These are phyloP conservation scores for Hexactinellida sp. DNA, from an alignment of 37 sponge, comb jelly and placozoan species.

Conservation along the genomic window DNA sequence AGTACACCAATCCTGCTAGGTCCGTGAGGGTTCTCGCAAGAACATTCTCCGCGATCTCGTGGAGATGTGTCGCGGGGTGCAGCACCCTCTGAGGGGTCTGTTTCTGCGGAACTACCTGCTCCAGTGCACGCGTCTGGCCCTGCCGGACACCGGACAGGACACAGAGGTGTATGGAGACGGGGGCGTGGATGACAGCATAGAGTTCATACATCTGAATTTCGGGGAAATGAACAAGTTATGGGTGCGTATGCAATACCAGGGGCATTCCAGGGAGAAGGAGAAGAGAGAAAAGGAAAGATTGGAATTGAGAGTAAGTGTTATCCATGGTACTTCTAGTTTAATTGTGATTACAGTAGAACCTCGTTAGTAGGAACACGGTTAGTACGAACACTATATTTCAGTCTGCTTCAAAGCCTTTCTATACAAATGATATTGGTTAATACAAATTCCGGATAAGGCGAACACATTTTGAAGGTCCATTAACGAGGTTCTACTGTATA, in stretches of 20 bases:
- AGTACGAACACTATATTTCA: no score
- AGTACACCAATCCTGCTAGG: no score
- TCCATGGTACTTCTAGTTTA: no score
- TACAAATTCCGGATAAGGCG: no score
- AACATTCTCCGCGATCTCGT: constrained; percentile 91
- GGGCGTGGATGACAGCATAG: constrained; percentile 64
- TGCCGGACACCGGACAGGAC: constrained; percentile 54
- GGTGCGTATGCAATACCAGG: constrained; percentile 99
- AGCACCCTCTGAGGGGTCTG: constrained; percentile 94
- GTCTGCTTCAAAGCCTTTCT: no score
- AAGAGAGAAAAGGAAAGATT: constrained; percentile 87
- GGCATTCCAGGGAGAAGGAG: constrained; percentile 88
- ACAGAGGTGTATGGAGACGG: constrained; percentile 46
- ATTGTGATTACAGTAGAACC: no score
- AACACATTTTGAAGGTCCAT: no score
- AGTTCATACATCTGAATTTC: constrained; percentile 89
- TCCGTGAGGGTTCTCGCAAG: constrained; percentile 65
- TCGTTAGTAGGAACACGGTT: no score
- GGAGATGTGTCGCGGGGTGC: constrained; percentile 99
- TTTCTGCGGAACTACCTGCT: constrained; percentile 92
- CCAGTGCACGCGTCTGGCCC: constrained; percentile 76
- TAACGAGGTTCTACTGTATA: no score
- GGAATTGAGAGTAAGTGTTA: constrained; percentile 42
- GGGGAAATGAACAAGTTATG: constrained; percentile 99
- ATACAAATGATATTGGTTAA: no score